phyloP scores from a whole-genome alignment of 2,888 invertebrate species.

The Drosophila longiperda region DNA sequence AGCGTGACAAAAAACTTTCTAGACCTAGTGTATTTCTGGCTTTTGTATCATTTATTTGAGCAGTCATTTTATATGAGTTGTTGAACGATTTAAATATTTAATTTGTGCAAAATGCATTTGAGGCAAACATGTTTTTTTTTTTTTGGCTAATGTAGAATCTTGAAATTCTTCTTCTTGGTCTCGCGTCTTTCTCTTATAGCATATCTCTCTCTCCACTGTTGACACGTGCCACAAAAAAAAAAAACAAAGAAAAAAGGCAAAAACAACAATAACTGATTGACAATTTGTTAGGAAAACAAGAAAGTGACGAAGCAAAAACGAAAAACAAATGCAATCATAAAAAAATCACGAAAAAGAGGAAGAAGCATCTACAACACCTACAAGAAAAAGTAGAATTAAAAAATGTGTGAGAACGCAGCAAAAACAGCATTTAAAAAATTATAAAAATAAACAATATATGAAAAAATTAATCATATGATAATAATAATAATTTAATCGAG shows the following conservation, averaged over 20 bases:
- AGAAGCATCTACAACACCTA: slow-evolving; percentile 13
- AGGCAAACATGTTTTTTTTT: slow-evolving; percentile 34
- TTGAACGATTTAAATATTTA: slow-evolving; percentile 37
- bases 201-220: slow-evolving; percentile 1
- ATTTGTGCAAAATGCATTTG: slow-evolving; percentile 49
- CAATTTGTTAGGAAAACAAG: slow-evolving; percentile 14
- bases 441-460: slow-evolving; percentile 30
- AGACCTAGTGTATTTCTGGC: neutral
- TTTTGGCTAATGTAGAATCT: slow-evolving; percentile 16
- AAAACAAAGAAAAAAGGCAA: slow-evolving; percentile 34
- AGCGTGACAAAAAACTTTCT: neutral
- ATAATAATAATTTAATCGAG: slow-evolving; percentile 7
- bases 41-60: neutral
- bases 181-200: neutral
- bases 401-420: slow-evolving; percentile 22
- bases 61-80: neutral
- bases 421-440: slow-evolving; percentile 13
- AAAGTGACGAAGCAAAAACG: slow-evolving; percentile 23
- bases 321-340: slow-evolving; percentile 31
- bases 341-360: slow-evolving; percentile 24
- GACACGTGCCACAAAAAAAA: slow-evolving; percentile 59
- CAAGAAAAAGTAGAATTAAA: slow-evolving; percentile 38
- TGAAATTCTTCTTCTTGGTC: slow-evolving; percentile 21
- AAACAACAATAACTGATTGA: slow-evolving; percentile 57
- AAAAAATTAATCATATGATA: slow-evolving; percentile 30